phyloP scores from a whole-genome alignment of 2,797 vertebrate species.

The Macroramphosus scolopax region DNA sequence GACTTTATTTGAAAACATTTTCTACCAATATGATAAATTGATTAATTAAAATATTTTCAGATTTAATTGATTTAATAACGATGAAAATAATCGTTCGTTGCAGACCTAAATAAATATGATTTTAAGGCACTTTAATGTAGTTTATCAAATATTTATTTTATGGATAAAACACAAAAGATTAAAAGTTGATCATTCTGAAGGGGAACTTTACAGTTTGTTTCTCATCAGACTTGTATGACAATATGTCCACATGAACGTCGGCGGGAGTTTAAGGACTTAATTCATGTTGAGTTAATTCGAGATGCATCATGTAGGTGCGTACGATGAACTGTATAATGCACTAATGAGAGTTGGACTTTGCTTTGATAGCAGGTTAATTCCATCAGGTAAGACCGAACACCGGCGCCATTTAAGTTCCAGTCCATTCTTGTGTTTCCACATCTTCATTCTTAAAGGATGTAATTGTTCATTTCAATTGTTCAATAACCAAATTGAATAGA shows the following conservation, averaged over 20 bases:
- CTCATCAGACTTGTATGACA: not conserved
- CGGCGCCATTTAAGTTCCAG: slow-evolving; percentile 5
- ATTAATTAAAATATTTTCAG: too few species aligned
- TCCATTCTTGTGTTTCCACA: slow-evolving; percentile 6
- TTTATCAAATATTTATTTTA: not conserved
- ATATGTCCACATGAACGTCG: slow-evolving; percentile 1
- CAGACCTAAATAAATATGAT: too few species aligned
- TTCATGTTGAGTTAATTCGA: too few species aligned
- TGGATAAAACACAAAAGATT: not conserved
- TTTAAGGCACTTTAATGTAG: too few species aligned
- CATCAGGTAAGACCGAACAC: slow-evolving; percentile 58
- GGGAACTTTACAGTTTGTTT: not conserved
- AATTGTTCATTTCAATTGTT: too few species aligned
- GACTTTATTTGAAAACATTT: too few species aligned
- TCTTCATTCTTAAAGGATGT: too few species aligned
- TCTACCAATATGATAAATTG: too few species aligned
- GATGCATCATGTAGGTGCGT: not conserved
- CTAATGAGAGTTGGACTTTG: slow-evolving; percentile 34
- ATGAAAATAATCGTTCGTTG: too few species aligned
- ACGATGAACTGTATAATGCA: slow-evolving; percentile 8
- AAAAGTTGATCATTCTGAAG: not conserved
- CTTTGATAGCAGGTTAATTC: slow-evolving; percentile 33
- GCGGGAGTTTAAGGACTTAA: too few species aligned
- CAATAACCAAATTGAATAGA: too few species aligned
- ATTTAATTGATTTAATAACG: too few species aligned